These are phyloP conservation scores for Rutpela maculata DNA, from an alignment of 2,888 invertebrate genomes.

Conservation along the genomic window DNA sequence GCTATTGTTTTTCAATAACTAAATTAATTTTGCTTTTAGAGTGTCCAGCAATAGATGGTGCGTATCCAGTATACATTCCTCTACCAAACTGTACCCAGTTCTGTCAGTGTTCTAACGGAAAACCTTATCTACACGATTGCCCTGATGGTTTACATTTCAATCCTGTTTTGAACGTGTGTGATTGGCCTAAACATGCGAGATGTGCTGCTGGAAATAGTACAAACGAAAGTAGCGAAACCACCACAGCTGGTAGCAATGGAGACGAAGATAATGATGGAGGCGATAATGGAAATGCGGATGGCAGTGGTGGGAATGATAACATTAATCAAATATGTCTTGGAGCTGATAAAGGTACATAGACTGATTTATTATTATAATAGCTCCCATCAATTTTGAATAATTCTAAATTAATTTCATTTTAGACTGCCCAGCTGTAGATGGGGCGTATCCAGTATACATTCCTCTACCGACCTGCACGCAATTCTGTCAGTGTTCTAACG, in stretches of 20 bases:
- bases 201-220: constrained; percentile 33
- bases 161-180: constrained; percentile 48
- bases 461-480: too few relatives aligned
- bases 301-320: neutral
- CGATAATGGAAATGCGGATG: neutral
- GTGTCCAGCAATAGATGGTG: constrained; percentile 46
- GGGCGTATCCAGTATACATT: constrained; percentile 42
- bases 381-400: too few relatives aligned
- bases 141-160: constrained; percentile 50
- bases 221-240: constrained; percentile 7
- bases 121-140: constrained; percentile 45
- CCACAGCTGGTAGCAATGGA: constrained; percentile 7
- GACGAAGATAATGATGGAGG: constrained; percentile 11
- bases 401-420: neutral
- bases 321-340: neutral
- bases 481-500: too few relatives aligned
- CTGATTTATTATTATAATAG: too few relatives aligned
- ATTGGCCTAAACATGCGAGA: constrained; percentile 50
- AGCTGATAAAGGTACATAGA: neutral
- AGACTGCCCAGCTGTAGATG: constrained; percentile 44
- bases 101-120: constrained; percentile 52
- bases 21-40: neutral
- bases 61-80: constrained; percentile 45
- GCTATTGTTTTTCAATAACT: too few relatives aligned
- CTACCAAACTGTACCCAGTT: constrained; percentile 48